Evolutionary conservation across 2,113 vertebrate species (phyloP).

Genomic region (Hypanus sabinus): DNA sequence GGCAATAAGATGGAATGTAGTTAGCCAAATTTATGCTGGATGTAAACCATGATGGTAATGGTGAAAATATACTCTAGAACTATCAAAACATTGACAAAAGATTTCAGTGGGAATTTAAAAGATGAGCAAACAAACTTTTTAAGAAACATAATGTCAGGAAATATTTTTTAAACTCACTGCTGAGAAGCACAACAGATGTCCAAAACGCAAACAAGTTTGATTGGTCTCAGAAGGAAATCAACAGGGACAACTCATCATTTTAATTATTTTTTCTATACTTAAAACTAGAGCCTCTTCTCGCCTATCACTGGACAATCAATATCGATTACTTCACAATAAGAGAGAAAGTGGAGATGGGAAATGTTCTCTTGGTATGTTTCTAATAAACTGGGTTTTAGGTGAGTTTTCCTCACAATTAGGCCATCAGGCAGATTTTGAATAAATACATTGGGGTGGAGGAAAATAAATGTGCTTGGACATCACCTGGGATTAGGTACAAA

Average conservation of each 20-base stretch:
- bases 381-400: neutral
- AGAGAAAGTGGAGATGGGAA: slow-evolving; percentile 21
- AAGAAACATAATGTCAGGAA: too few relatives aligned
- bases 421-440: neutral
- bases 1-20: neutral
- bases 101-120: neutral
- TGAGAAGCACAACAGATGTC: neutral
- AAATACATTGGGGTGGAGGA: slow-evolving; percentile 6
- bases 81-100: neutral
- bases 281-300: neutral
- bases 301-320: neutral
- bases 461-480: slow-evolving; percentile 14
- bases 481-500: slow-evolving; percentile 33
- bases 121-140: too few relatives aligned
- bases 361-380: neutral
- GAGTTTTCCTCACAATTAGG: neutral
- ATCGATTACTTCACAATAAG: neutral
- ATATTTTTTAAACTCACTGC: neutral
- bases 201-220: neutral
- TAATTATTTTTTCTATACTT: neutral
- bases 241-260: neutral
- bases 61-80: neutral
- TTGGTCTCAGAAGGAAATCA: neutral
- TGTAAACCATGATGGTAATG: neutral
- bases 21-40: neutral